Conservation (phyloP, 2,888 invertebrate species). For the Teinopalpus imperialis region DNA sequence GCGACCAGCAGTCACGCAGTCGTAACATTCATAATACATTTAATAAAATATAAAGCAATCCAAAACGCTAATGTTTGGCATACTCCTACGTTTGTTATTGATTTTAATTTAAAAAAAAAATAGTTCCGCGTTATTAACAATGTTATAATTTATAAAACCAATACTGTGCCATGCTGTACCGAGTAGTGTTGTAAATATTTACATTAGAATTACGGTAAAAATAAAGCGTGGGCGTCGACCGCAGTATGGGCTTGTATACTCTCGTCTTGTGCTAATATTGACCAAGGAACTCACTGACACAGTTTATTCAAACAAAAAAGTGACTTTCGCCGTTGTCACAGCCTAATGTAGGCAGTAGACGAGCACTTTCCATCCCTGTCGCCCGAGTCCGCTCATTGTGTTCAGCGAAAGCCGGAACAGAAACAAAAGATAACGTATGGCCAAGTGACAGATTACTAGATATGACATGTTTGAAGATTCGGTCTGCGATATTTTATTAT, state of each 20-base stretch:
- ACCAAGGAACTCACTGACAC: constrained; percentile 45
- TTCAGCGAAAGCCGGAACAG: constrained; percentile 65
- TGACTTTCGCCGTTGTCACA: constrained; percentile 63
- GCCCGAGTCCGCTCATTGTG: constrained; percentile 62
- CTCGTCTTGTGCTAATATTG: constrained; percentile 43
- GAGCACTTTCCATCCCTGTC: constrained; percentile 67
- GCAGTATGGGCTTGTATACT: neutral
- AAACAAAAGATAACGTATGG: constrained; percentile 57
- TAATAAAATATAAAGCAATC: no score
- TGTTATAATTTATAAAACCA: neutral
- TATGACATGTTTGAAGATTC: constrained; percentile 13
- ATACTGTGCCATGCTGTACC: constrained; percentile 8
- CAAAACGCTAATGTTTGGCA: neutral
- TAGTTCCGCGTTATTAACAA: no score
- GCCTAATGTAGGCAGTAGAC: constrained; percentile 48
- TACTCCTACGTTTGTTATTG: no score
- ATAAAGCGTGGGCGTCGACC: constrained; percentile 8
- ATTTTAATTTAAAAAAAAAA: no score
- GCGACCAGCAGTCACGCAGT: no score
- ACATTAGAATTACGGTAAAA: constrained; percentile 15
- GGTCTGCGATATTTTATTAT: neutral
- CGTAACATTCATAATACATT: no score
- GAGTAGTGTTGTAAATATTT: constrained; percentile 17
- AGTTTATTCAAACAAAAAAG: constrained; percentile 53
- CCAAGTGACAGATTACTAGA: constrained; percentile 33